Percentiles rank a stretch among this genome's conserved stretches.
These are phyloP conservation scores for Pseudomyrmex concolor DNA, from an alignment of 1,140 invertebrate genomes.

Conservation along the genomic window DNA sequence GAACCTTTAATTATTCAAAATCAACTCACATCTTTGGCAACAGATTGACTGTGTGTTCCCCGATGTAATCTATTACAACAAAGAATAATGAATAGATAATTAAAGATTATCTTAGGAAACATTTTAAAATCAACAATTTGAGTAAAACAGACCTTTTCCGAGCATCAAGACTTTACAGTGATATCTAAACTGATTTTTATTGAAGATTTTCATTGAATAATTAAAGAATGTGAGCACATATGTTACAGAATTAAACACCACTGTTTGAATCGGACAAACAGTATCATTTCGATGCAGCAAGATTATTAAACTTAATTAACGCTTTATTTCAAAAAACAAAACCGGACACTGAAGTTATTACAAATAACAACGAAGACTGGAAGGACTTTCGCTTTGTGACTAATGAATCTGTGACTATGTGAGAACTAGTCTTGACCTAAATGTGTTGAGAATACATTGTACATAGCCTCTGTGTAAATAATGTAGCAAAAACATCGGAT, in stretches of 20 bases:
- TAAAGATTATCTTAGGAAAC: constrained; percentile 26
- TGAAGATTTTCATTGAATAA: constrained; percentile 9
- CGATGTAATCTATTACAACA: too few species aligned
- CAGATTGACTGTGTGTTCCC: too few species aligned
- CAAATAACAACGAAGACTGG: constrained; percentile 63
- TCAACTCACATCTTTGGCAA: too few species aligned
- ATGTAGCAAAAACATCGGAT: constrained; percentile 67
- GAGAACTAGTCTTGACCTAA: constrained; percentile 43
- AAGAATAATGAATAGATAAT: not conserved
- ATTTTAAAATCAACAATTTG: constrained; percentile 10
- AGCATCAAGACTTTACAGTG: too few species aligned
- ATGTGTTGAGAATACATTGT: constrained; percentile 64
- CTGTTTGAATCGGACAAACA: not conserved
- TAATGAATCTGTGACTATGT: constrained; percentile 32
- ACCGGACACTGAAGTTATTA: constrained; percentile 39
- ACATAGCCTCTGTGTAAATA: constrained; percentile 77
- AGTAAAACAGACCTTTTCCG: too few species aligned
- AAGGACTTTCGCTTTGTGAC: constrained; percentile 21
- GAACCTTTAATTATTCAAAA: too few species aligned
- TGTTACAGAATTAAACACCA: constrained; percentile 7
- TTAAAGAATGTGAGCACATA: not conserved
- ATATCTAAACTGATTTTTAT: not conserved
- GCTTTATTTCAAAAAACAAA: constrained; percentile 6
- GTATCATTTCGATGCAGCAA: not conserved
- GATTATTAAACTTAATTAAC: constrained; percentile 7